Evolutionary conservation across 2,888 invertebrate species (phyloP).

Genomic region (Subacronicta megacephala): DNA sequence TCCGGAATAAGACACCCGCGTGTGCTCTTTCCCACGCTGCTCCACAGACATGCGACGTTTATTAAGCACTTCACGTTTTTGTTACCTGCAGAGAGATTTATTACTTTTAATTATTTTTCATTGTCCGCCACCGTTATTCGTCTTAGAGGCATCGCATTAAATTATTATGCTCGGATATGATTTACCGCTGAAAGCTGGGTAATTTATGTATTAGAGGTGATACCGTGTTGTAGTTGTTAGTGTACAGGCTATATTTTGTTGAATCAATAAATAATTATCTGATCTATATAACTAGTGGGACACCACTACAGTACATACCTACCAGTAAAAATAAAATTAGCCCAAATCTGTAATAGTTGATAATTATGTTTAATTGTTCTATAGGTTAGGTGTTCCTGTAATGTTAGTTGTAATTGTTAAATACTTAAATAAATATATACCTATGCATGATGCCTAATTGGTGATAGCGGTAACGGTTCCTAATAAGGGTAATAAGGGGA

Average conservation of each 20-base stretch:
- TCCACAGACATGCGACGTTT: slow-evolving; percentile 86
- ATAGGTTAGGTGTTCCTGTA: too few relatives aligned
- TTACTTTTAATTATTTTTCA: slow-evolving; percentile 89
- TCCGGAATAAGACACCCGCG: slow-evolving; percentile 66
- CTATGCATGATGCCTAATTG: too few relatives aligned
- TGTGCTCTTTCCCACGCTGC: slow-evolving; percentile 80
- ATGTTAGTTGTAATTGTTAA: too few relatives aligned
- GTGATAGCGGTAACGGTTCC: too few relatives aligned
- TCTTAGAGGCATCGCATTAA: slow-evolving; percentile 79
- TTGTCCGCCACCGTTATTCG: slow-evolving; percentile 83
- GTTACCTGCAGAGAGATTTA: slow-evolving; percentile 89
- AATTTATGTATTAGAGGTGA: slow-evolving; percentile 65
- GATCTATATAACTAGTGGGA: too few relatives aligned
- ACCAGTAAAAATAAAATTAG: too few relatives aligned
- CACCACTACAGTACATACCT: too few relatives aligned
- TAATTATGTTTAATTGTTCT: too few relatives aligned
- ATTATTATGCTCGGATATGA: slow-evolving; percentile 83
- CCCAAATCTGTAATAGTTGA: too few relatives aligned
- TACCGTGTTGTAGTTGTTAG: slow-evolving; percentile 40
- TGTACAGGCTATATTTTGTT: slow-evolving; percentile 13
- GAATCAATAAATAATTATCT: too few relatives aligned
- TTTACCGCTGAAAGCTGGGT: slow-evolving; percentile 72
- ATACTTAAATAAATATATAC: too few relatives aligned
- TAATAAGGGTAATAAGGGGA: too few relatives aligned
- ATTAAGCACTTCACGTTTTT: slow-evolving; percentile 88